Conservation (phyloP, 1,140 invertebrate genomes). For the Drosophila watanabei region DNA sequence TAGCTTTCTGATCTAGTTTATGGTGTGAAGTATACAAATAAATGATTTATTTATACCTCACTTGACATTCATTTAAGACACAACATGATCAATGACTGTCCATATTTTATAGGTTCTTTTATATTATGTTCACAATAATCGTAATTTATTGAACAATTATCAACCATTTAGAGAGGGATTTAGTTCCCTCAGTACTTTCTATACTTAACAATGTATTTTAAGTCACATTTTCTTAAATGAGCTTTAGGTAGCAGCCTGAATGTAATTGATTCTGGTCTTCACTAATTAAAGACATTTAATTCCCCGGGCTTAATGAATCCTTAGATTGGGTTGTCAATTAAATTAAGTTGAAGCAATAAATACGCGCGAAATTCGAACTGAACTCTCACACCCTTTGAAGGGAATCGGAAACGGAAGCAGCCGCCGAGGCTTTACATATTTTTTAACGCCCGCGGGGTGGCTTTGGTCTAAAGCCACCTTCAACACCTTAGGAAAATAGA, state of each 20-base stretch:
- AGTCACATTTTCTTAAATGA: not conserved
- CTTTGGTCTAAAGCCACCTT: not conserved
- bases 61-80: not conserved
- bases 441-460: not conserved
- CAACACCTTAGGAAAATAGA: slow-evolving; percentile 39
- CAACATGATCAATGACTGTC: slow-evolving; percentile 5
- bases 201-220: not conserved
- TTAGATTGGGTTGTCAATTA: slow-evolving; percentile 65
- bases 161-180: not conserved
- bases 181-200: not conserved
- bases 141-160: not conserved
- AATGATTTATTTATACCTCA: slow-evolving; percentile 1
- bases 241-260: not conserved
- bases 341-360: slow-evolving; percentile 74
- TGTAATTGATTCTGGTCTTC: slow-evolving; percentile 16
- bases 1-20: not conserved
- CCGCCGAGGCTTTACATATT: slow-evolving; percentile 19
- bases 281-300: slow-evolving; percentile 66
- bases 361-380: slow-evolving; percentile 30
- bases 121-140: not conserved
- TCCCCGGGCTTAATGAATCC: slow-evolving; percentile 55
- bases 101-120: not conserved
- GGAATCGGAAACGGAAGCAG: slow-evolving; percentile 60
- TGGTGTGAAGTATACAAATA: not conserved
- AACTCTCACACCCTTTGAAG: slow-evolving; percentile 13